These are phyloP conservation scores for Psix sp. DNA, from an alignment of 1,140 invertebrate genomes.

Conservation along the genomic window DNA sequence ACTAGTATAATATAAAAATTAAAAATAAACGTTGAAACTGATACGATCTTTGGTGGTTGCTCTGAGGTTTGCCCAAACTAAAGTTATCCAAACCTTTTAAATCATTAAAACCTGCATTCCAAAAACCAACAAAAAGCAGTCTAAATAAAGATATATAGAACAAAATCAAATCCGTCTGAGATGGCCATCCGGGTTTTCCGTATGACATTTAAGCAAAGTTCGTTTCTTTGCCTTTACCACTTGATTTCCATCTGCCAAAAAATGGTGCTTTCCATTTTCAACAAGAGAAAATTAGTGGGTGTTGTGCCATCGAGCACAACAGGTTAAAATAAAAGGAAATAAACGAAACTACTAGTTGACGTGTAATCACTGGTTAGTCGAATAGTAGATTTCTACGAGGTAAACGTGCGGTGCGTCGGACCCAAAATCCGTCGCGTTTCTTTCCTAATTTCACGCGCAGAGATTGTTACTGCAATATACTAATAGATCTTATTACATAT, in stretches of 20 bases:
- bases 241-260: constrained; percentile 5
- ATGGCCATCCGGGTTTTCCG: constrained; percentile 18
- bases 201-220: no score
- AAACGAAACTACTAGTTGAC: constrained; percentile 60
- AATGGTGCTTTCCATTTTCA: constrained; percentile 37
- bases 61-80: no score
- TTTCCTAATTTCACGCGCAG: constrained; percentile 56
- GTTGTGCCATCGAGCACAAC: constrained; percentile 33
- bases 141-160: background rate
- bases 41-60: no score
- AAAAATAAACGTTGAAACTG: no score
- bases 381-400: constrained; percentile 62
- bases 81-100: no score
- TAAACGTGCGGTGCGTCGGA: constrained; percentile 23
- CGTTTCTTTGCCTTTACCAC: background rate
- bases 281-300: constrained; percentile 21
- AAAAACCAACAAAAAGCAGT: constrained; percentile 15
- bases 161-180: constrained; percentile 34
- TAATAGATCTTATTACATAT: constrained; percentile 56
- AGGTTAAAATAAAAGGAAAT: constrained; percentile 8
- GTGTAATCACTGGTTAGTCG: constrained; percentile 63
- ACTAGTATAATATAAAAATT: no score
- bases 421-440: constrained; percentile 22
- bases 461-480: constrained; percentile 57
- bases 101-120: no score